Evolutionary conservation across 2,797 vertebrate genomes (phyloP).

Genomic region (Ptychadena robeensis): DNA sequence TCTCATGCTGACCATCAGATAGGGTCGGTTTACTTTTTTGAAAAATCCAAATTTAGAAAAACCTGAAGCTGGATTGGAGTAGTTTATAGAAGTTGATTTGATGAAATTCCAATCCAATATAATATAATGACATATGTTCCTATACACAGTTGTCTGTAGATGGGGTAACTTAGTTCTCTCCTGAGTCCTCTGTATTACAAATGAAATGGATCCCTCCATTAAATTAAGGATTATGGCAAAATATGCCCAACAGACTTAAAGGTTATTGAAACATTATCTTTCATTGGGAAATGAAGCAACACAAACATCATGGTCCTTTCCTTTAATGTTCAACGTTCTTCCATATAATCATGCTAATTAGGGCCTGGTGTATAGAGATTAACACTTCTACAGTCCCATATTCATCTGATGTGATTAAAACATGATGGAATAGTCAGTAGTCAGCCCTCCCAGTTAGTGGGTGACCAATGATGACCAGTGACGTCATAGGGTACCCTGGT

Average conservation of each 20-base stretch:
- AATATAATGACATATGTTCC: background rate
- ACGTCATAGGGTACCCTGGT: constrained; percentile 7
- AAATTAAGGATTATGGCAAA: constrained; percentile 17
- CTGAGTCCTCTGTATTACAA: constrained; percentile 25
- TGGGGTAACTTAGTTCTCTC: constrained; percentile 2
- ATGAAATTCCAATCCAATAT: too few species aligned
- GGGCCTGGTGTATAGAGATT: constrained; percentile 5
- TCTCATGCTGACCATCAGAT: too few species aligned
- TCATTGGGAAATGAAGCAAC: constrained; percentile 11
- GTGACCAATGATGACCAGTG: constrained; percentile 27
- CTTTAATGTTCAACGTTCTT: constrained; percentile 26
- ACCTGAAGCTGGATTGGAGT: background rate
- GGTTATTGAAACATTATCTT: constrained; percentile 38
- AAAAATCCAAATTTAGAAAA: background rate
- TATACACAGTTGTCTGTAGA: background rate
- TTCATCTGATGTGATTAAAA: constrained; percentile 28
- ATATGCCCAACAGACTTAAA: constrained; percentile 23
- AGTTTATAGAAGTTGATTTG: background rate
- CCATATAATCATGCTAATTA: constrained; percentile 40
- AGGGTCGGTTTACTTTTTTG: too few species aligned
- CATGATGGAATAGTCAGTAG: constrained; percentile 9
- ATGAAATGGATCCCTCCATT: constrained; percentile 27
- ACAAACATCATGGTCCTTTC: background rate
- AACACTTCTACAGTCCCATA: constrained; percentile 20
- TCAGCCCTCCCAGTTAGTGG: background rate